phyloP scores from a whole-genome alignment of 2,113 vertebrate species.

The Notechis scutatus region DNA sequence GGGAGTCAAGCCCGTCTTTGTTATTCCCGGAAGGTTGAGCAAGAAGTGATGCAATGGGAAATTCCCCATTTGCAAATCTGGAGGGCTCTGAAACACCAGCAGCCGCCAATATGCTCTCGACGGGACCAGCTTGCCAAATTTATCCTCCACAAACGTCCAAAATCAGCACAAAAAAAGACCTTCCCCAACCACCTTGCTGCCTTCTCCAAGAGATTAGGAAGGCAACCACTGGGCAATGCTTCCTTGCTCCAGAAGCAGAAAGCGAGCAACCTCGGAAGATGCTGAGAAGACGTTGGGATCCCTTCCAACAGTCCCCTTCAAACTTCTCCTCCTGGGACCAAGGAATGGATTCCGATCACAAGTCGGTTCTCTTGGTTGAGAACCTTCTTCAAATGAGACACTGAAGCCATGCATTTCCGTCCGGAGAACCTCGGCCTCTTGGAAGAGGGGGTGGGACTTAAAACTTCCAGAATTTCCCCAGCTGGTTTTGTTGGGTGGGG shows the following conservation, averaged over 20 bases:
- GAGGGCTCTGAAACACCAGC: neutral
- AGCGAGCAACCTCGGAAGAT: accelerated
- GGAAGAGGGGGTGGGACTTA: neutral
- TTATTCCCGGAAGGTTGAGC: neutral
- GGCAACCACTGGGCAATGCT: neutral
- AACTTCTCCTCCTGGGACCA: neutral
- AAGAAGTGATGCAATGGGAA: neutral
- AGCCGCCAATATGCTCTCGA: neutral
- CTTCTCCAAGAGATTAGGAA: neutral
- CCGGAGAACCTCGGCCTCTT: neutral
- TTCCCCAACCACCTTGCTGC: accelerated
- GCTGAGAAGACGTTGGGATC: neutral
- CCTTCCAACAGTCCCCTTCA: neutral
- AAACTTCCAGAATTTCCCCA: neutral
- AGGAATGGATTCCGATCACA: neutral
- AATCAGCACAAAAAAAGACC: neutral
- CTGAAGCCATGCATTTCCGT: neutral
- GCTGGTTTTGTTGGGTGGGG: neutral
- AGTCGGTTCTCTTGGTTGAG: neutral
- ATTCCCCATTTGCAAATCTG: neutral
- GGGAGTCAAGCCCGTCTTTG: neutral
- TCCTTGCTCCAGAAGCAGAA: neutral
- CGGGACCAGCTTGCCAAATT: neutral
- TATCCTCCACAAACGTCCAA: no score
- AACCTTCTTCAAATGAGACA: neutral